phyloP scores from a whole-genome alignment of 2,797 vertebrate species.

The Iguana delicatissima region DNA sequence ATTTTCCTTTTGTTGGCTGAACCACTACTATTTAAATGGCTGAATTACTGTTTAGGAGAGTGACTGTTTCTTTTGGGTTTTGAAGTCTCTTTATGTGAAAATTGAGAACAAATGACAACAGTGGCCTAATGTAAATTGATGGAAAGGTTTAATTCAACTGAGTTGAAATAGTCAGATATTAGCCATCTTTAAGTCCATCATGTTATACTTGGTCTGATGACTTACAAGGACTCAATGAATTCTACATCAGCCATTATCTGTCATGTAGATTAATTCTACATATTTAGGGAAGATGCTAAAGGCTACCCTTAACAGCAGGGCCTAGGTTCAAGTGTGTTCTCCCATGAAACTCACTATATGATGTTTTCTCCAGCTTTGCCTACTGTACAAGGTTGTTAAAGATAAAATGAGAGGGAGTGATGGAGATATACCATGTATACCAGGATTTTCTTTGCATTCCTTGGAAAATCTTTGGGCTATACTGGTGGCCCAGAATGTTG shows the following conservation, averaged over 20 bases:
- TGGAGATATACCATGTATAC: too few species aligned
- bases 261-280: neutral
- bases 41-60: neutral
- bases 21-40: neutral
- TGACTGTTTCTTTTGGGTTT: neutral
- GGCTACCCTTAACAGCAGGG: neutral
- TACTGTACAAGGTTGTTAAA: too few species aligned
- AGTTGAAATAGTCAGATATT: neutral
- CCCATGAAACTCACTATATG: neutral
- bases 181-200: neutral
- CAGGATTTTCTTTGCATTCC: too few species aligned
- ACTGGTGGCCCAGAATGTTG: too few species aligned
- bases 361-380: neutral
- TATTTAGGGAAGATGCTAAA: neutral
- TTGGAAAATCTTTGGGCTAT: too few species aligned
- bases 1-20: neutral
- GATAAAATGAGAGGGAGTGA: too few species aligned
- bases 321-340: conserved; percentile 15
- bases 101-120: neutral
- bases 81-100: neutral
- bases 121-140: neutral
- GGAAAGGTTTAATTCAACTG: neutral
- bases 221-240: neutral
- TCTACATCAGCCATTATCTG: neutral
- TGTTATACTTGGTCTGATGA: neutral